Conservation (phyloP, 2,113 vertebrate genomes). For the Pandion haliaetus region DNA sequence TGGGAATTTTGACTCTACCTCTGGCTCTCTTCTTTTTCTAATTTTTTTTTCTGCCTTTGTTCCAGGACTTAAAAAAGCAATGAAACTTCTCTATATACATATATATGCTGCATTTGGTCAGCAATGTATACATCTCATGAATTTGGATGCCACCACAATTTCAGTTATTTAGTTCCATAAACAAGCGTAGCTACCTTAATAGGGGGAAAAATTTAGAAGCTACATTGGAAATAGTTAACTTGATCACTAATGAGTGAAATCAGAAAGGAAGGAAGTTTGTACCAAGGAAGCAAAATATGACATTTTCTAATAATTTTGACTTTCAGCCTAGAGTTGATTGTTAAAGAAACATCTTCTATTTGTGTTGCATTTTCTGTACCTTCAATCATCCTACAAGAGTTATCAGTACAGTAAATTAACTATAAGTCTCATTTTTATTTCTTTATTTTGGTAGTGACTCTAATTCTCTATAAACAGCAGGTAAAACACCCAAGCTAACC, state of each 20-base stretch:
- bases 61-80: neutral
- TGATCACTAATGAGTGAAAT: neutral
- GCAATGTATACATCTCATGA: neutral
- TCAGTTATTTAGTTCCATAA: neutral
- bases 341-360: neutral
- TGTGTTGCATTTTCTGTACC: neutral
- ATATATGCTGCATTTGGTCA: neutral
- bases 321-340: neutral
- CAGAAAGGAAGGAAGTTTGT: neutral
- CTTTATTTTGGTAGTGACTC: neutral
- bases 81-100: neutral
- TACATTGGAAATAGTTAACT: neutral
- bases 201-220: neutral
- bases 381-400: neutral
- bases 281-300: neutral
- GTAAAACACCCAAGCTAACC: neutral
- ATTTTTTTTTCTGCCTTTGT: neutral
- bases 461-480: neutral
- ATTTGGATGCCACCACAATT: neutral
- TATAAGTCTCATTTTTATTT: neutral
- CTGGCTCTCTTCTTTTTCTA: neutral
- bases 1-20: neutral
- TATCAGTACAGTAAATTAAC: neutral
- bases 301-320: neutral
- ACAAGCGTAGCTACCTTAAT: neutral